Percentiles rank a stretch among this genome's conserved stretches.
Evolutionary conservation across 2,113 vertebrate genomes (phyloP).

Genomic region (Deroptyus accipitrinus): DNA sequence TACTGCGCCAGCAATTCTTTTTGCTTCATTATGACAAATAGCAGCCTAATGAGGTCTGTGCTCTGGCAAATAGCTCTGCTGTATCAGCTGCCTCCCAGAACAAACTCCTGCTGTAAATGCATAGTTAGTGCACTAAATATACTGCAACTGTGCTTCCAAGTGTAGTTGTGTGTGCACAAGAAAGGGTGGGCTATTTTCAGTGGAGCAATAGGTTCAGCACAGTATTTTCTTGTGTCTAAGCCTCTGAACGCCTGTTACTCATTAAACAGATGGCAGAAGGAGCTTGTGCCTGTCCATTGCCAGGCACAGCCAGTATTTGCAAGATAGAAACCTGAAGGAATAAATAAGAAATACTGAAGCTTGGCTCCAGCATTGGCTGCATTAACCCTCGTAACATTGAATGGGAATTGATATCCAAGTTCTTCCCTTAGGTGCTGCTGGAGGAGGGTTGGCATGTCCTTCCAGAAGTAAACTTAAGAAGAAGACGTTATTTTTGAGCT

Average conservation of each 20-base stretch:
- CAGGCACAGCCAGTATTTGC: neutral
- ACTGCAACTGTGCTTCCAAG: neutral
- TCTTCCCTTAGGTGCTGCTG: neutral
- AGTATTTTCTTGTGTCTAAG: neutral
- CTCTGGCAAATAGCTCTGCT: neutral
- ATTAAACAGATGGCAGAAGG: neutral
- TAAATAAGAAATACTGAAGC: neutral
- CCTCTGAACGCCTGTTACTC: neutral
- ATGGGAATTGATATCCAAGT: neutral
- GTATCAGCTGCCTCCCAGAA: neutral
- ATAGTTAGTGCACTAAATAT: neutral
- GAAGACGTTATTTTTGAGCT: neutral
- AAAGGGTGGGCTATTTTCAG: neutral
- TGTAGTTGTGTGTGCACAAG: neutral
- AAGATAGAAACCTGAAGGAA: neutral
- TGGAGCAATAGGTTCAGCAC: neutral
- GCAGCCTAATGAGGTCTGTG: neutral
- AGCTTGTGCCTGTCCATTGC: neutral
- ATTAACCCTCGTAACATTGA: accelerated
- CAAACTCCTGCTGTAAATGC: neutral
- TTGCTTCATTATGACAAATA: neutral
- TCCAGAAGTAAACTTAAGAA: neutral
- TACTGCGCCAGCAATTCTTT: neutral
- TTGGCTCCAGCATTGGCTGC: neutral
- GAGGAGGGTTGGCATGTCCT: neutral